These are phyloP conservation scores for Ciconia maguari DNA, from an alignment of 2,113 vertebrate species.

Conservation along the genomic window DNA sequence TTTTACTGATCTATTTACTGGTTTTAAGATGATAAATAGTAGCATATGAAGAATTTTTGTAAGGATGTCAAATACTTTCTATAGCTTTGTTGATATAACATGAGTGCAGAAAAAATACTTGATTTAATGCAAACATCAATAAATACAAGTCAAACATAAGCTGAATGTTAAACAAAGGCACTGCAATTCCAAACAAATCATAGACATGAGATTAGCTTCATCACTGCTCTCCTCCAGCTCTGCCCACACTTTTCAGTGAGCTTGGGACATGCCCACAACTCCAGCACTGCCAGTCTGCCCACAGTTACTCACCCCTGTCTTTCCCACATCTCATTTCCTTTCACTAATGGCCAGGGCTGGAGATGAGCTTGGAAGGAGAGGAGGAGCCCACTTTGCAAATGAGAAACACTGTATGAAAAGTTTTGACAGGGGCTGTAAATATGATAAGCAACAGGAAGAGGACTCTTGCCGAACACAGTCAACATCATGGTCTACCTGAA, in stretches of 20 bases:
- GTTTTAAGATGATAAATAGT: conserved; percentile 5
- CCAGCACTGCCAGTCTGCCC: not conserved
- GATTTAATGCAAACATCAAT: conserved; percentile 29
- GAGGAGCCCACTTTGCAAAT: not conserved
- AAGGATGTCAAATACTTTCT: conserved; percentile 1
- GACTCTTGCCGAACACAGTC: not conserved
- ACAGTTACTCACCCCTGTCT: not conserved
- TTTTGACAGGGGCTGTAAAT: not conserved
- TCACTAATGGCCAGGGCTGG: not conserved
- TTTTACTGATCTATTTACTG: not conserved
- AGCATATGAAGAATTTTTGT: not conserved
- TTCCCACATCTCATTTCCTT: not conserved
- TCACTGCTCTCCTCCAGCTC: not conserved
- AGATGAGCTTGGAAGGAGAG: not conserved
- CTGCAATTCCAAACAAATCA: not conserved
- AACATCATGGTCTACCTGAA: not conserved
- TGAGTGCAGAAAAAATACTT: not conserved
- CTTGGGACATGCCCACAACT: not conserved
- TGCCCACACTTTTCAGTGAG: not conserved
- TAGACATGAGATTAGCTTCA: not conserved
- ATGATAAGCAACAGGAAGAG: not conserved
- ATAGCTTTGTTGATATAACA: conserved; percentile 13
- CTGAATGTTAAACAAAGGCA: not conserved
- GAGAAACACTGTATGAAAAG: not conserved
- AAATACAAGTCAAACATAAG: conserved; percentile 25